Conservation (phyloP, 2,113 vertebrate species). For the Cyphomyrus discorhynchus region DNA sequence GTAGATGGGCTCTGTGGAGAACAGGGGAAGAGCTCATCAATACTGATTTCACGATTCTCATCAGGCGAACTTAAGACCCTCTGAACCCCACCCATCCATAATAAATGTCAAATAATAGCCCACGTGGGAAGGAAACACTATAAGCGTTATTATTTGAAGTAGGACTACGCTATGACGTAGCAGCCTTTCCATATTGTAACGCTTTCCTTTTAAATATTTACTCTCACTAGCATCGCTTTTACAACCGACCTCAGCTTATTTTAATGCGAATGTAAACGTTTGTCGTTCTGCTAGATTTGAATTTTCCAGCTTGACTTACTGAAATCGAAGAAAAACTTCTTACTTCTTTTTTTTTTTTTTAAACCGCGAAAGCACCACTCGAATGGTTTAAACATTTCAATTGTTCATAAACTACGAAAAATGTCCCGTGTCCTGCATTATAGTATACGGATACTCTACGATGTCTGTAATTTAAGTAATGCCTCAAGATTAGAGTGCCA, state of each 20-base stretch:
- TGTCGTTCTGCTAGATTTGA: not conserved
- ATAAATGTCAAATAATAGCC: not conserved
- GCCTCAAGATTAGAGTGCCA: not conserved
- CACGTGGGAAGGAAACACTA: not conserved
- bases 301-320: not conserved
- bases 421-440: not conserved
- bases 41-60: not conserved
- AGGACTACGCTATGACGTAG: not conserved
- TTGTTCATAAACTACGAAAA: not conserved
- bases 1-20: constrained; percentile 80
- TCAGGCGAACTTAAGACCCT: not conserved
- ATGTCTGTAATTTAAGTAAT: not conserved
- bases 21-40: constrained; percentile 22
- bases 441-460: not conserved
- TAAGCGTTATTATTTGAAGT: not conserved
- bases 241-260: not conserved
- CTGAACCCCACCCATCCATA: not conserved
- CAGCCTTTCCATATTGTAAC: not conserved
- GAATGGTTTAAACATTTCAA: not conserved
- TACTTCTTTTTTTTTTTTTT: not conserved
- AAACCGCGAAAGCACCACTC: not conserved
- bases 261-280: not conserved
- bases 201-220: not conserved
- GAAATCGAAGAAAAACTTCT: not conserved
- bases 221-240: not conserved